Percentiles rank a stretch among this genome's conserved stretches.
phyloP scores from a whole-genome alignment of 1,140 invertebrate species.

The Drosophila subobscura region DNA sequence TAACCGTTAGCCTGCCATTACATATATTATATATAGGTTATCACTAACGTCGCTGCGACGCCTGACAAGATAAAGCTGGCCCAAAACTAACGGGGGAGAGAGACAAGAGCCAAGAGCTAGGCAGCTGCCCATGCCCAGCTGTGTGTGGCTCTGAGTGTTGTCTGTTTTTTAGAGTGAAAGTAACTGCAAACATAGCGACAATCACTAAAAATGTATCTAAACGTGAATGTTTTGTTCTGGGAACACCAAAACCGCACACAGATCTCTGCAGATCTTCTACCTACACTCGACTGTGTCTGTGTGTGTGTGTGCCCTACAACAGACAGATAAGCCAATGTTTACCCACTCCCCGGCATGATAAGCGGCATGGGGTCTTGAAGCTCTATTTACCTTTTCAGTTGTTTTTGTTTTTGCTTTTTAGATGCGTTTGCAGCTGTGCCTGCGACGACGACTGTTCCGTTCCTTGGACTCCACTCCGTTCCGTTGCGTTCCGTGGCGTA shows the following conservation, averaged over 20 bases:
- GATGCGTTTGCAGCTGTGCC: constrained; percentile 53
- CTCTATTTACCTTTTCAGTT: constrained; percentile 69
- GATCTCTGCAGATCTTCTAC: constrained; percentile 46
- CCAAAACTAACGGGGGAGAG: constrained; percentile 36
- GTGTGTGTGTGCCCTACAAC: background rate
- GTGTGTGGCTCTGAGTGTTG: constrained; percentile 3
- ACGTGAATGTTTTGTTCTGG: constrained; percentile 53
- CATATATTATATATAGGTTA: constrained; percentile 71
- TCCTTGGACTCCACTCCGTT: too few relatives aligned
- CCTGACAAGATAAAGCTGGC: constrained; percentile 71
- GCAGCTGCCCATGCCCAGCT: constrained; percentile 17
- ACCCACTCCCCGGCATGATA: constrained; percentile 45
- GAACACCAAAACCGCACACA: constrained; percentile 24
- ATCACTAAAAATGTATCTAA: constrained; percentile 48
- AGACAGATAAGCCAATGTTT: constrained; percentile 43
- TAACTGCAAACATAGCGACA: constrained; percentile 29
- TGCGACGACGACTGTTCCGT: background rate
- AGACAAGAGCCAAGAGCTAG: constrained; percentile 27
- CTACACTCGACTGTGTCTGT: background rate
- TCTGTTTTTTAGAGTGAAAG: constrained; percentile 43
- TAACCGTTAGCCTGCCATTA: constrained; percentile 33
- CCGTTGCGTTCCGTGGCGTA: background rate
- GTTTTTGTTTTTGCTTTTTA: constrained; percentile 45
- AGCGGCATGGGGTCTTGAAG: constrained; percentile 40
- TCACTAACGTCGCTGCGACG: constrained; percentile 41